phyloP scores from a whole-genome alignment of 2,797 vertebrate genomes.

The Fistularia commersonii region DNA sequence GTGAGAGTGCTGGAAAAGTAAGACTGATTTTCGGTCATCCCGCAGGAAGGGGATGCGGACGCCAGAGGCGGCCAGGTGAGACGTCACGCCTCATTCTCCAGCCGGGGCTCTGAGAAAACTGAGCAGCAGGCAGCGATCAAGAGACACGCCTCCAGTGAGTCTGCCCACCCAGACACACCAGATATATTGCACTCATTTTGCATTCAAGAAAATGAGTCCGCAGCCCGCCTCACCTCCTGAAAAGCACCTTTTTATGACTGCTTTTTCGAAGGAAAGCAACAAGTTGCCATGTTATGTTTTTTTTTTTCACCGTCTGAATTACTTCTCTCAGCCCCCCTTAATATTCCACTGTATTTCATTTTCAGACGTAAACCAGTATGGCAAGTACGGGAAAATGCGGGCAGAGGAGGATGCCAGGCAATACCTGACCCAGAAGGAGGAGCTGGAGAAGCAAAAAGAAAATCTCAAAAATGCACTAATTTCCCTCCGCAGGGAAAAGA shows the following conservation, averaged over 20 bases:
- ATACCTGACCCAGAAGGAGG: constrained; percentile 88
- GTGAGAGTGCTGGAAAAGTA: too few relatives aligned
- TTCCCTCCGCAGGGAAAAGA: constrained; percentile 83
- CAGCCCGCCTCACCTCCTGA: not conserved
- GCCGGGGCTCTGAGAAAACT: constrained; percentile 82
- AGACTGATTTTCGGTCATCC: not conserved
- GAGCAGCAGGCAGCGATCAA: constrained; percentile 87
- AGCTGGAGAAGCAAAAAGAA: constrained; percentile 89
- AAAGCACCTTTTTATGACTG: not conserved
- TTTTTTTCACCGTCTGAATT: too few relatives aligned
- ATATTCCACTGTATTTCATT: not conserved
- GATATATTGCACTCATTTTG: constrained; percentile 2
- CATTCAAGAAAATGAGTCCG: constrained; percentile 15
- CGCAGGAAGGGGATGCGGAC: constrained; percentile 70
- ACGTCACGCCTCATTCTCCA: constrained; percentile 90
- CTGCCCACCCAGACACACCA: constrained; percentile 15
- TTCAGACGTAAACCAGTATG: constrained; percentile 89
- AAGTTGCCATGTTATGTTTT: not conserved
- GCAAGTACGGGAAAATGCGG: constrained; percentile 91
- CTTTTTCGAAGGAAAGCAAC: not conserved
- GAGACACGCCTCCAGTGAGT: constrained; percentile 90
- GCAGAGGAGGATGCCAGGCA: constrained; percentile 91
- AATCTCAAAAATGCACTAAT: constrained; percentile 79
- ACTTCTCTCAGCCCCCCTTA: too few relatives aligned
- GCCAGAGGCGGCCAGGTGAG: constrained; percentile 78